Evolutionary conservation across 2,113 vertebrate species (phyloP), one percentile per base, ranked within the genome.

Genomic region (Pangasianodon hypophthalmus): DNA sequence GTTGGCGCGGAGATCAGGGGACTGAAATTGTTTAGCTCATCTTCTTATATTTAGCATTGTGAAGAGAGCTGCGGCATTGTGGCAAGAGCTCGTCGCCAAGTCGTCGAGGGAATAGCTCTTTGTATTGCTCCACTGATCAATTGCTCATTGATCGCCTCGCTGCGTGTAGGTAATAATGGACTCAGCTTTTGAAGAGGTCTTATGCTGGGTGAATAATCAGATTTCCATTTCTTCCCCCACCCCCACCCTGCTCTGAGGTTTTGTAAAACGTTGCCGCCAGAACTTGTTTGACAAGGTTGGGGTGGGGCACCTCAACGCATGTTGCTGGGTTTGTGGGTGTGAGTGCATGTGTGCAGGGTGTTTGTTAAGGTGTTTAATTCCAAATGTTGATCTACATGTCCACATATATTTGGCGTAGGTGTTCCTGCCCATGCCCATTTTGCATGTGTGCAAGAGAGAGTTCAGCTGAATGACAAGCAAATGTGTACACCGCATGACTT

Each of bases 211-310:
- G 32, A 80, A 88, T 44, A 85, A 46, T 71, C 37, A 88, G 60
- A 89, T 86, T 62, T 77, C 24, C 50, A 82, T 85, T 89, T 75
- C 60, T 80, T 48, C 37, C 64, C 48, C 56, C 26, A 52, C 56
- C 82, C 46, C 62, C 54, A 69, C 69, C 50, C 41, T 46, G 32
- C 46, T 60, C 83, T 60, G 32, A 80, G 80, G 90, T 83, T 87
- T 91, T 79, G 85, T 81, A 89, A 91, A 92, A 94, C 2, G 41
- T 88, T 92, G 93, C 90, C 94, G 95, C 94, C 92, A 93, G 94
- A 96, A 96, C 96, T 95, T 95, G 96, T 95, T 95, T 93, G 95
- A 93, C 96, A 71, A 93, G 95, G 92, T 94, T 90, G 93, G 93
- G 92, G 90, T 94, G 88, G 93, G 95, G 94, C 90, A 88, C 79